Conservation (phyloP, 35 echinoderm and acorn worm species). For the Ophiothrix spiculata region DNA sequence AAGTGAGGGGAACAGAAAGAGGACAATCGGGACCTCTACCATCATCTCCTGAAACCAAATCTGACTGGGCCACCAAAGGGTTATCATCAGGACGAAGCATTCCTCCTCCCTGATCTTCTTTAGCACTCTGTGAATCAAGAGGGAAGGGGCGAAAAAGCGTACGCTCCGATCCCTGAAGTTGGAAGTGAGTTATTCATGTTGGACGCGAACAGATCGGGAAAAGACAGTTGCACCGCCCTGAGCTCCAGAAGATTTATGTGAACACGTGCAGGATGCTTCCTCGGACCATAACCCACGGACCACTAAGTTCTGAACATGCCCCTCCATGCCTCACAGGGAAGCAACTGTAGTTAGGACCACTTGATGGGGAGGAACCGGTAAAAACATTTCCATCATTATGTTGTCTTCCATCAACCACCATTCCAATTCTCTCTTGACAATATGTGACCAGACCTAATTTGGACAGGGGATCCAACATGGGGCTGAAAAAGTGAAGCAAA, state of each 20-base stretch:
- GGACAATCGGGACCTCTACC: not conserved
- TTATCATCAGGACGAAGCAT: not conserved
- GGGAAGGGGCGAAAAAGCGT: not conserved
- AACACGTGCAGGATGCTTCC: not conserved
- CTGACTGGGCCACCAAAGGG: not conserved
- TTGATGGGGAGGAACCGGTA: not conserved
- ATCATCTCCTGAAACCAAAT: not conserved
- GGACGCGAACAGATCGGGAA: too few species aligned
- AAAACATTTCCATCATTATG: not conserved
- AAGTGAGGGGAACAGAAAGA: not conserved
- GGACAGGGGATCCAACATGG: constrained; percentile 14
- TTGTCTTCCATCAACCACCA: not conserved
- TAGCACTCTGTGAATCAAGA: not conserved
- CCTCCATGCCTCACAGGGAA: not conserved
- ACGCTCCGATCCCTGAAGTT: not conserved
- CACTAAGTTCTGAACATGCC: not conserved
- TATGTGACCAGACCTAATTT: too few species aligned
- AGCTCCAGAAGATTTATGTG: constrained; percentile 34
- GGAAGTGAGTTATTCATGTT: too few species aligned
- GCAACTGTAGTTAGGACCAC: constrained; percentile 9
- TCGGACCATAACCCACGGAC: not conserved
- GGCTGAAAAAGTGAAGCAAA: too few species aligned
- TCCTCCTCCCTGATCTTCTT: not conserved
- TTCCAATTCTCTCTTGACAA: not conserved
- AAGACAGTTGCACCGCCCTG: too few species aligned